Evolutionary conservation across 2,797 vertebrate species (phyloP).

Genomic region (Tarsius wallacei): DNA sequence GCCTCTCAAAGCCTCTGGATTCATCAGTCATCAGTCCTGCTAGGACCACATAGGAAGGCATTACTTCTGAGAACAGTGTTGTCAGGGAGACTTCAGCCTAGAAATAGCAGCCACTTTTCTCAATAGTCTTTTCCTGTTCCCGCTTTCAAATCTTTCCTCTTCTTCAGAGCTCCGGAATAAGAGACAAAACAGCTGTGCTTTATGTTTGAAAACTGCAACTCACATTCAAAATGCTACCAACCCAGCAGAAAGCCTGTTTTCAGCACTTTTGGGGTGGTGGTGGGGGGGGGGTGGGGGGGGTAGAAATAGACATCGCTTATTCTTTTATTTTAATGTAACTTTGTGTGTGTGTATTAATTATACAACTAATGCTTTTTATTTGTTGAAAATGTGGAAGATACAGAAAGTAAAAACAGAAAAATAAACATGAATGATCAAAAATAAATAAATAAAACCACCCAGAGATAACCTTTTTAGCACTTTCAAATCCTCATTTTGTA

Average conservation of each 20-base stretch:
- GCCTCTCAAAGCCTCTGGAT: background rate
- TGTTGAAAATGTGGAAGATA: constrained; percentile 61
- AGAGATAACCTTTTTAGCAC: constrained; percentile 1
- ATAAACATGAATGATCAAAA: background rate
- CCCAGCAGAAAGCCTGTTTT: constrained; percentile 64
- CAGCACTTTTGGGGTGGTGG: constrained; percentile 53
- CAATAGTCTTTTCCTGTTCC: constrained; percentile 82
- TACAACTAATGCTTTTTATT: constrained; percentile 11
- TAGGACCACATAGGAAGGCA: constrained; percentile 14
- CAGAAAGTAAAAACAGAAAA: constrained; percentile 60
- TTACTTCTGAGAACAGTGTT: constrained; percentile 65
- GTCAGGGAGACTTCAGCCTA: constrained; percentile 74
- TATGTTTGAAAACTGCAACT: constrained; percentile 83
- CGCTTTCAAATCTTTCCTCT: constrained; percentile 76
- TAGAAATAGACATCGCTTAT: constrained; percentile 66
- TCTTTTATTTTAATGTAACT: constrained; percentile 68
- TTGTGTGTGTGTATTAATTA: constrained; percentile 47
- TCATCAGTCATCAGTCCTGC: background rate
- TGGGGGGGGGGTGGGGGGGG: no score
- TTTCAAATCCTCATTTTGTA: background rate
- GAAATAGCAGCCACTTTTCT: constrained; percentile 84
- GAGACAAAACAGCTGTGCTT: constrained; percentile 84
- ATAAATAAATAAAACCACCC: background rate
- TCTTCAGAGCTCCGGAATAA: constrained; percentile 71
- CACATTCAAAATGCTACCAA: constrained; percentile 64